Base-by-base conservation (phyloP, 2,797 vertebrate genomes). In the Zalophus californianus region DNA sequence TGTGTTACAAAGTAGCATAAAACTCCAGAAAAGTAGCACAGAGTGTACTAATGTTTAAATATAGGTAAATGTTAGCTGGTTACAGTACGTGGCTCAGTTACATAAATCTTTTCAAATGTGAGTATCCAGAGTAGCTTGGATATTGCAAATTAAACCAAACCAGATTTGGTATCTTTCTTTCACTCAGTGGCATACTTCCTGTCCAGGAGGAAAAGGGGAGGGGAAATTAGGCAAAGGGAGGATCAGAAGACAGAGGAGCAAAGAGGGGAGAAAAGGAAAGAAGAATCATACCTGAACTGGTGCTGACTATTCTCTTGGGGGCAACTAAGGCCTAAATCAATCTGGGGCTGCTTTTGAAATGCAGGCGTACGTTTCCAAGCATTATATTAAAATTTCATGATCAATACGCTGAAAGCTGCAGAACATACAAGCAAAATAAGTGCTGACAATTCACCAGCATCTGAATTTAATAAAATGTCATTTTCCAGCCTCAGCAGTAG, bases 371-470 rank as follows among this genome's bases (percentile, higher is more conserved):
- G 0, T 98, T 98, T 98, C 98, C 98, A 98, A 98, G 98, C 97
- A 97, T 98, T 98, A 98, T 98, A 98, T 98, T 98, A 99, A 99
- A 98, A 98, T 98, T 99, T 98, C 97, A 98, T 98, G 98, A 98
- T 99, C 98, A 98, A 98, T 98, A 98, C 54, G 94, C 97, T 98
- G 98, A 98, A 98, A 98, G 97, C 97, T 98, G 97, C 94, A 95
- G 91, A 98, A 88, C 85, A 93, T 21, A 21, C 87, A 97, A 88
- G 90, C 96, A 98, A 98, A 98, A 97, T 98, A 98, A 98, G 92
- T 98, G 98, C 97, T 98, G 98, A 98, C 98, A 98, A 98, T 98
- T 98, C 97, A 96, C 90, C 66, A 93, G 96, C 95, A 80, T 97
- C 96, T 75, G 90, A 98, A 98, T 98, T 98, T 98, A 98, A 98